These are phyloP conservation scores for Hypomecis atomaria DNA, from an alignment of 2,888 invertebrate species.

Conservation along the genomic window DNA sequence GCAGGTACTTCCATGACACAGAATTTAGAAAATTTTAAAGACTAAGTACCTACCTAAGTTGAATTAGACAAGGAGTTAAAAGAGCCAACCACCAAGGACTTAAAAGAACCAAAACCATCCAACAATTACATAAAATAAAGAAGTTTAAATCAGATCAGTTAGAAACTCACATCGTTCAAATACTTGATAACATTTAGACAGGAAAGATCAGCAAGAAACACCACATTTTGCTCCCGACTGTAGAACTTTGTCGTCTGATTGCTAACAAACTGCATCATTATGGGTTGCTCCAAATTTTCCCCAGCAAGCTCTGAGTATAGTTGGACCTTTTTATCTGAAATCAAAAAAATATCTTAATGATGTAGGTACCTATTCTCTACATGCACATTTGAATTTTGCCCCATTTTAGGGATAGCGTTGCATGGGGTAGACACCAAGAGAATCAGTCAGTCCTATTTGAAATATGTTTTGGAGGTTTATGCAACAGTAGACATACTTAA, in stretches of 20 bases:
- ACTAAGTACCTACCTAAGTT: too few relatives aligned
- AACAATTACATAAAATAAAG: too few relatives aligned
- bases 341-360: constrained; percentile 18
- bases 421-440: not conserved
- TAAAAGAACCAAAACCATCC: too few relatives aligned
- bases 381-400: too few relatives aligned
- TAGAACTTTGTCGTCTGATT: constrained; percentile 48
- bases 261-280: constrained; percentile 56
- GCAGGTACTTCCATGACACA: too few relatives aligned
- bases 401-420: not conserved
- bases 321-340: constrained; percentile 60
- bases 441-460: too few relatives aligned
- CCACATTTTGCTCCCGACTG: constrained; percentile 57
- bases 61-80: too few relatives aligned
- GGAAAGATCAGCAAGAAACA: constrained; percentile 64
- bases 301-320: constrained; percentile 55
- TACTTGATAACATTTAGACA: constrained; percentile 58
- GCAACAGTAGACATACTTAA: too few relatives aligned
- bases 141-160: not conserved
- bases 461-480: too few relatives aligned
- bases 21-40: too few relatives aligned
- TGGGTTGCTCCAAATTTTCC: constrained; percentile 48
- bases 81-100: too few relatives aligned
- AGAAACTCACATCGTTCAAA: constrained; percentile 54
- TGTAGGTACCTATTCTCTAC: not conserved